These are phyloP conservation scores for Halichoerus grypus DNA, from an alignment of 2,113 vertebrate genomes.

Conservation along the genomic window DNA sequence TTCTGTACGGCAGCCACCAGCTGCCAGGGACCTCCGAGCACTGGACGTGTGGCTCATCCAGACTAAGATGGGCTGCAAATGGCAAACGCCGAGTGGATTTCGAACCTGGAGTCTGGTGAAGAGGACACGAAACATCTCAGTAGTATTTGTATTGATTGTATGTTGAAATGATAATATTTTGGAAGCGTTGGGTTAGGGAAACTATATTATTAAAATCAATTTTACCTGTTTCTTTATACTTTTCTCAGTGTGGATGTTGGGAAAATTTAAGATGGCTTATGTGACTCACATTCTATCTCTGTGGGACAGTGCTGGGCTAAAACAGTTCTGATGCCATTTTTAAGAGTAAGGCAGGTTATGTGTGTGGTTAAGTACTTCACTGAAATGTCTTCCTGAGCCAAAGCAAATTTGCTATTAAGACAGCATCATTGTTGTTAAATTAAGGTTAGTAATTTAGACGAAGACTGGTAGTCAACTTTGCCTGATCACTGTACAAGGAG, in stretches of 20 bases:
- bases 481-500: not conserved
- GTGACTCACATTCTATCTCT: not conserved
- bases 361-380: not conserved
- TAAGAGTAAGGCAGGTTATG: not conserved
- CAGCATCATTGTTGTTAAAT: conserved; percentile 38
- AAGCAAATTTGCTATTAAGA: conserved; percentile 31
- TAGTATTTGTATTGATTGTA: not conserved
- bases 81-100: not conserved
- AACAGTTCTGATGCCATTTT: not conserved
- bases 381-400: not conserved
- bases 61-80: not conserved
- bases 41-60: not conserved
- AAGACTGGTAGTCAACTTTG: not conserved
- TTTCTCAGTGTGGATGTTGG: not conserved
- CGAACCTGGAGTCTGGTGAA: not conserved
- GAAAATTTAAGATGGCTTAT: not conserved
- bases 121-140: not conserved
- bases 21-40: not conserved
- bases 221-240: conserved; percentile 1
- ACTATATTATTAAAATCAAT: not conserved
- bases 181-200: not conserved
- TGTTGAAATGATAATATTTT: not conserved
- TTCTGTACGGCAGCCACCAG: too few relatives aligned
- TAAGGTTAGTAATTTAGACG: not conserved
- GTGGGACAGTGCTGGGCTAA: not conserved